phyloP scores from a whole-genome alignment of 2,888 invertebrate species.

The Caenorhabditis plicata region DNA sequence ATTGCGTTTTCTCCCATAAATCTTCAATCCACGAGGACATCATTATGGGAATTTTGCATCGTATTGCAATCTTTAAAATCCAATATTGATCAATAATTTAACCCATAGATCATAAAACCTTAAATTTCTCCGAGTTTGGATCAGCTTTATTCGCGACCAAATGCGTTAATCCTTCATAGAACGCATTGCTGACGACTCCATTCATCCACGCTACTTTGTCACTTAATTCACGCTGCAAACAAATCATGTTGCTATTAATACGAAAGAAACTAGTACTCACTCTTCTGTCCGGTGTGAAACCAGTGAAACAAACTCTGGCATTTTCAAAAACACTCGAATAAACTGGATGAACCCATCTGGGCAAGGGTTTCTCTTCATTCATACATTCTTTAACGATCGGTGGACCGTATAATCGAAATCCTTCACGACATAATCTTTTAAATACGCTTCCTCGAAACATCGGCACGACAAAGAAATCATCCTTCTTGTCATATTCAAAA shows the following conservation, averaged over 20 bases:
- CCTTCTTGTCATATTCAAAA: slow-evolving; percentile 2
- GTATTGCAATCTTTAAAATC: slow-evolving; percentile 4
- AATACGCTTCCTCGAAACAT: slow-evolving; percentile 28
- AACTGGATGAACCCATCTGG: slow-evolving; percentile 35
- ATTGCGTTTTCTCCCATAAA: slow-evolving; percentile 16
- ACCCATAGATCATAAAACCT: slow-evolving; percentile 6
- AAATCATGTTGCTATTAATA: neutral
- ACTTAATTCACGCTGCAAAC: slow-evolving; percentile 13
- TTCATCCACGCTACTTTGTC: slow-evolving; percentile 41
- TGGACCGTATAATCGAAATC: slow-evolving; percentile 23
- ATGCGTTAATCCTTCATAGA: slow-evolving; percentile 38
- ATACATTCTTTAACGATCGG: slow-evolving; percentile 34
- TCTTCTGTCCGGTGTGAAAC: slow-evolving; percentile 10
- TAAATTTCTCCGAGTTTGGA: slow-evolving; percentile 39
- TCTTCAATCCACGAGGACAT: slow-evolving; percentile 29
- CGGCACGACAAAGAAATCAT: slow-evolving; percentile 33
- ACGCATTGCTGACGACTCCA: slow-evolving; percentile 21
- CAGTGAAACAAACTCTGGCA: slow-evolving; percentile 35
- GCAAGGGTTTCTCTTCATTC: slow-evolving; percentile 15
- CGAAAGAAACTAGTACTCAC: slow-evolving; percentile 4
- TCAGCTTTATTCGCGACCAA: slow-evolving; percentile 39
- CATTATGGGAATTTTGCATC: slow-evolving; percentile 13
- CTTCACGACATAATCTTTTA: slow-evolving; percentile 2
- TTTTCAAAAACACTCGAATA: slow-evolving; percentile 34
- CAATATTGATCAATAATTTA: neutral